Base-by-base conservation (phyloP, 2,113 vertebrate genomes). In the Gambusia holbrooki region DNA sequence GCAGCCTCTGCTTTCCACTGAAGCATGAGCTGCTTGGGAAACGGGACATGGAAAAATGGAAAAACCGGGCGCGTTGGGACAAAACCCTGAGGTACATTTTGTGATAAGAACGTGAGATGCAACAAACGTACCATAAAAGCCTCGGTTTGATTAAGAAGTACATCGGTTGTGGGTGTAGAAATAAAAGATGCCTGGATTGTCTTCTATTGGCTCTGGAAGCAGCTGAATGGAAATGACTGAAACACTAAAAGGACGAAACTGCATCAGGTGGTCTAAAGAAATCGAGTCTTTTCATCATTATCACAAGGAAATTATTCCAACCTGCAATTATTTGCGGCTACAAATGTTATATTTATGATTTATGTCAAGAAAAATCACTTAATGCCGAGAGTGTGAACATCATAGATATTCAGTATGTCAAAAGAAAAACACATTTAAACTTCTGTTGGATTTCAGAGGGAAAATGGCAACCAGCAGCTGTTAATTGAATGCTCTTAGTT, bases 41-140 rank as follows among this genome's bases (percentile, higher is more conserved):
- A 48, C 45, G 19, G 51, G 51, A 58, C n/a, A n/a, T 11, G 9
- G 51, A n/a, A 58, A 58, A 58, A 58, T 19, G 51, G 19, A 54
- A 25, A 2, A 58, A 10, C 8, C 5, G 11, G 51, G 2, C 11
- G 25, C 25, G 25, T 58, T 58, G 25, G 25, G 25, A 58, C 51
- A 11, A 58, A 58, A n/a, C 8, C 51, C 51, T 58, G 51, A n/a
- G 51, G 51, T 58, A 58, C 51, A 22, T 25, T n/a, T 58, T 48
- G 45, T 48, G 45, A 48, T 62, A 35, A 80, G 82, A 77, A 78
- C 82, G 76, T 85, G 54, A 28, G 48, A 68, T 29, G 62, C 37
- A 58, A 62, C 51, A 27, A 51, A 72, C 65, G 64, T 72, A 58
- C 71, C 58, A 33, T 74, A 60, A 54, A 67, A 62, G 11, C 10